phyloP scores from a whole-genome alignment of 2,113 vertebrate species.

The Phrynosoma platyrhinos region DNA sequence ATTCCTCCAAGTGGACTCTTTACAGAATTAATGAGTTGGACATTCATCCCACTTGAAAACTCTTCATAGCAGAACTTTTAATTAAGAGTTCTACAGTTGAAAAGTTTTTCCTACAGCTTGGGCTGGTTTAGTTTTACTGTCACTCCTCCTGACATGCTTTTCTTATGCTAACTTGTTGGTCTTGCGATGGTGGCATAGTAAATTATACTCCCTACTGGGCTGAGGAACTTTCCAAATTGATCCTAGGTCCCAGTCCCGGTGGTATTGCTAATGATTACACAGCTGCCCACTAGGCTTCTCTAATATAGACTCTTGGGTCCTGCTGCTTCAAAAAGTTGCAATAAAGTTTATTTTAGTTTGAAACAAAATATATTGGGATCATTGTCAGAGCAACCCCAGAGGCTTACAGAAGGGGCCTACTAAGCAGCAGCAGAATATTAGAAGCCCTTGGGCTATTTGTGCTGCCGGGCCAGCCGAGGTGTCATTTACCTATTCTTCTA shows the following conservation, averaged over 20 bases:
- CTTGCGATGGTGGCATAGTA: constrained; percentile 70
- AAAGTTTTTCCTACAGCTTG: constrained; percentile 54
- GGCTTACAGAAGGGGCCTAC: constrained; percentile 71
- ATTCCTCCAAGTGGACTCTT: neutral
- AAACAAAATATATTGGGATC: constrained; percentile 78
- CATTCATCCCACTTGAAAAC: neutral
- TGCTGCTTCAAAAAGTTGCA: constrained; percentile 68
- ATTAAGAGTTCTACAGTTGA: constrained; percentile 50
- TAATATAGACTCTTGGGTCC: constrained; percentile 59
- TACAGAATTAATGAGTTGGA: neutral
- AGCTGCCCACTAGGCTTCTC: constrained; percentile 75
- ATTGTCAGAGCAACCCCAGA: constrained; percentile 71
- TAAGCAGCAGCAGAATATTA: constrained; percentile 74
- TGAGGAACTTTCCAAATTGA: constrained; percentile 67
- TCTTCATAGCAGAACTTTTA: constrained; percentile 56
- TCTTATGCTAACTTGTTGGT: constrained; percentile 69
- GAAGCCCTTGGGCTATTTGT: constrained; percentile 74
- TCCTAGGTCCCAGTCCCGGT: constrained; percentile 58
- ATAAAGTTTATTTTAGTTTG: constrained; percentile 78
- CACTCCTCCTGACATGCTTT: constrained; percentile 63
- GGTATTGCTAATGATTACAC: constrained; percentile 77
- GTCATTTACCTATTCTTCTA: constrained; percentile 71
- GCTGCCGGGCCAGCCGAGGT: constrained; percentile 68
- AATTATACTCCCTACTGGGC: constrained; percentile 73
- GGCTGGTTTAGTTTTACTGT: constrained; percentile 62